A percentile compares a stretch with the other conserved stretches of the same genome.
Conservation (phyloP, 2,113 vertebrate genomes). For the Tetrao urogallus region DNA sequence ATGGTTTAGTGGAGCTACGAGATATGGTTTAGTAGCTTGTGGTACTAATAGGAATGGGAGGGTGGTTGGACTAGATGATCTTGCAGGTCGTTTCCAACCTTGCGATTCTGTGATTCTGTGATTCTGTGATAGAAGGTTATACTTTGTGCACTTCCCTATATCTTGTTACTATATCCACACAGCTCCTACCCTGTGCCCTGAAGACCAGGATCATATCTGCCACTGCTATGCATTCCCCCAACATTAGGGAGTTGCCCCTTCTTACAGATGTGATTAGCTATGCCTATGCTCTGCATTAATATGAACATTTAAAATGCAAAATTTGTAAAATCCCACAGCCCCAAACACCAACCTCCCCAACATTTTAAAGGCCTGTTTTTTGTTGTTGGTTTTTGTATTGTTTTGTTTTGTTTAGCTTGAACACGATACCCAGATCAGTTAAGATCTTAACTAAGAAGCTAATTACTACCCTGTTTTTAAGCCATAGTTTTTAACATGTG, state of each 20-base stretch:
- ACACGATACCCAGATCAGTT: background rate
- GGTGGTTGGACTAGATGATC: no score
- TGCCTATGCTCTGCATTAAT: background rate
- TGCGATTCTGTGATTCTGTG: no score
- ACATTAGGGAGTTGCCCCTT: background rate
- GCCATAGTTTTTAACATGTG: background rate
- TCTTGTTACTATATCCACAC: background rate
- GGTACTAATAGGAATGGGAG: no score
- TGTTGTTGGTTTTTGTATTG: background rate
- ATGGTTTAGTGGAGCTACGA: no score
- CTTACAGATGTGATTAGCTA: background rate
- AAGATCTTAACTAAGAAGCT: background rate
- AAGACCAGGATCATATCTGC: background rate
- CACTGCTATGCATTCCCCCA: background rate
- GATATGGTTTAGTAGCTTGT: no score
- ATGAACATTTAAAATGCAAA: background rate
- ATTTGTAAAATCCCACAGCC: background rate
- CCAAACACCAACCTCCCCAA: background rate
- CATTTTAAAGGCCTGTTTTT: background rate
- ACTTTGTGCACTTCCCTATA: background rate
- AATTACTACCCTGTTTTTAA: background rate
- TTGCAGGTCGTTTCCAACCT: no score
- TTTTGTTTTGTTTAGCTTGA: background rate
- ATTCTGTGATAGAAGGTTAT: background rate
- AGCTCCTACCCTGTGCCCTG: background rate